Conservation (phyloP, 2,888 invertebrate species). For the Caenorhabditis zanzibari region DNA sequence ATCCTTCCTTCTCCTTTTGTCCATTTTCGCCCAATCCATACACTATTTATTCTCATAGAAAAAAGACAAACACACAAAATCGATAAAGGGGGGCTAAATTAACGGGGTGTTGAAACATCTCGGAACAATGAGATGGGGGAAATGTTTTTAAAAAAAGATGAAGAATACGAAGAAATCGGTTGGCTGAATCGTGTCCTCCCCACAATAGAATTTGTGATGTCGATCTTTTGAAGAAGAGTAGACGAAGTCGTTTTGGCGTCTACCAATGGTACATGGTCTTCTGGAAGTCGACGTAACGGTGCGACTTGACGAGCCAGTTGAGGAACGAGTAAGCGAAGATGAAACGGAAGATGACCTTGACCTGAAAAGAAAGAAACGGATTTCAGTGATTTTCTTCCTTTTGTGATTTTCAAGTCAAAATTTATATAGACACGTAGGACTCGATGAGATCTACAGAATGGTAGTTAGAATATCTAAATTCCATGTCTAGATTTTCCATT, state of each 20-base stretch:
- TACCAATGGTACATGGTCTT: slow-evolving; percentile 83
- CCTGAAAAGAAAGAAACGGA: slow-evolving; percentile 57
- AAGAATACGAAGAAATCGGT: slow-evolving; percentile 20
- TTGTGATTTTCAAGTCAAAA: too few species aligned
- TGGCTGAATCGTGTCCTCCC: slow-evolving; percentile 52
- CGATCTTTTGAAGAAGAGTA: slow-evolving; percentile 44
- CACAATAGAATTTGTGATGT: slow-evolving; percentile 23
- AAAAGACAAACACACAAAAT: slow-evolving; percentile 46
- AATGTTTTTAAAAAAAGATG: slow-evolving; percentile 22
- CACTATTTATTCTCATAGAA: slow-evolving; percentile 54
- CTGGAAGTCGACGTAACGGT: slow-evolving; percentile 81
- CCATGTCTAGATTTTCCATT: too few species aligned
- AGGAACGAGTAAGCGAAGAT: slow-evolving; percentile 81
- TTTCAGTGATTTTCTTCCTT: too few species aligned
- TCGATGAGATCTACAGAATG: too few species aligned
- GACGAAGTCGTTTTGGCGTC: slow-evolving; percentile 57
- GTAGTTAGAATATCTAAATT: too few species aligned
- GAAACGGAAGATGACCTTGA: slow-evolving; percentile 82
- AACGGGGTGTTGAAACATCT: slow-evolving; percentile 20
- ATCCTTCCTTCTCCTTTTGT: slow-evolving; percentile 4
- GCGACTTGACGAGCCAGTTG: slow-evolving; percentile 80
- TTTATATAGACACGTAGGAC: too few species aligned
- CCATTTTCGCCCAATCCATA: slow-evolving; percentile 32
- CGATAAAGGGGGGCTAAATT: slow-evolving; percentile 35
- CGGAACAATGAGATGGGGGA: slow-evolving; percentile 21